These are phyloP conservation scores for Turritopsis dohrnii DNA, from an alignment of 30 jellyfish, hydroid and myxozoan genomes.

Conservation along the genomic window DNA sequence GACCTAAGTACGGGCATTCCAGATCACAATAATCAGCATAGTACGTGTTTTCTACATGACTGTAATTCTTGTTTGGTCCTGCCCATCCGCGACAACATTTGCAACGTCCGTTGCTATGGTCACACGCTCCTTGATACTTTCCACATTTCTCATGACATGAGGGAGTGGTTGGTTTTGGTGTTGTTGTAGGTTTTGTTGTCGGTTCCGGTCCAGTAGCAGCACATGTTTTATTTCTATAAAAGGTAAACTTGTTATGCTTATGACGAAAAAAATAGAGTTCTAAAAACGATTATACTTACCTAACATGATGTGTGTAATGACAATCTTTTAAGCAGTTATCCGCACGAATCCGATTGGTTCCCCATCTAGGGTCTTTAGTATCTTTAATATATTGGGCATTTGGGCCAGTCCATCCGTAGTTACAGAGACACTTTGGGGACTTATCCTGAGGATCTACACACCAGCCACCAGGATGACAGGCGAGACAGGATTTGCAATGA, in stretches of 20 bases:
- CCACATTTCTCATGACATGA: not conserved
- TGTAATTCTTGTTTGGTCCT: not conserved
- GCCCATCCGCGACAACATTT: slow-evolving; percentile 17
- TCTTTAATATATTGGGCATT: not conserved
- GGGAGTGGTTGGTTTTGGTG: not conserved
- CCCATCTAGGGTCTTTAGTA: slow-evolving; percentile 27
- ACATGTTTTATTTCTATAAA: slow-evolving; percentile 4
- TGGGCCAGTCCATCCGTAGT: slow-evolving; percentile 39
- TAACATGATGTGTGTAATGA: slow-evolving; percentile 32
- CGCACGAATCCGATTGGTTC: slow-evolving; percentile 21
- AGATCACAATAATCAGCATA: slow-evolving; percentile 15
- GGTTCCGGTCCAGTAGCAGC: slow-evolving; percentile 1
- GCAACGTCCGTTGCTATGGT: not conserved
- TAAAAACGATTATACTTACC: not conserved
- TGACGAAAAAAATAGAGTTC: not conserved
- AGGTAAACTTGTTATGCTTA: not conserved
- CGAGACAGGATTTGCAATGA: not conserved
- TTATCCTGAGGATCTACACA: not conserved
- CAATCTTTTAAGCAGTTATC: slow-evolving; percentile 13
- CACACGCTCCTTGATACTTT: not conserved
- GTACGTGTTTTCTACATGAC: not conserved
- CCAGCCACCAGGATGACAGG: not conserved
- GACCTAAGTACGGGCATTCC: slow-evolving; percentile 8
- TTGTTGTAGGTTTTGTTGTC: not conserved
- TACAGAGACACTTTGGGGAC: slow-evolving; percentile 12